Evolutionary conservation across 2,113 vertebrate genomes (phyloP).

Genomic region (Cynocephalus volans): DNA sequence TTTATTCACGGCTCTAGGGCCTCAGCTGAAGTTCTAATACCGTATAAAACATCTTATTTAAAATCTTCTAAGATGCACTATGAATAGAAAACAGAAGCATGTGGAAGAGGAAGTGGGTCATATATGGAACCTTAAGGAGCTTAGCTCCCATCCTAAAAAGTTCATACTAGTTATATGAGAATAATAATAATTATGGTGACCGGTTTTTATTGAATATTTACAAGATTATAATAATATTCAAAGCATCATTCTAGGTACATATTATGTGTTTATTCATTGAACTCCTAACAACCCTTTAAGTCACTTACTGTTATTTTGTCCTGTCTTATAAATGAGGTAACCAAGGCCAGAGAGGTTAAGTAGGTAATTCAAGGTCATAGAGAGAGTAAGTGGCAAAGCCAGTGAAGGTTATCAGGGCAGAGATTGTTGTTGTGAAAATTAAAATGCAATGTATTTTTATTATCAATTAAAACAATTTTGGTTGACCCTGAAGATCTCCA

Average conservation of each 20-base stretch:
- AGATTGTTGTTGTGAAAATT: not conserved
- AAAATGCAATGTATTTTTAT: not conserved
- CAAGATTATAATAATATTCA: not conserved
- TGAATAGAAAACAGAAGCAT: not conserved
- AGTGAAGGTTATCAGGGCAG: not conserved
- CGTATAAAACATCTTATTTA: not conserved
- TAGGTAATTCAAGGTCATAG: not conserved
- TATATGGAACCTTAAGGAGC: not conserved
- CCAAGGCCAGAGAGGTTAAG: too few species aligned
- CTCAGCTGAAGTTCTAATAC: not conserved
- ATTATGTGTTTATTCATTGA: not conserved
- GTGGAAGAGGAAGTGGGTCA: not conserved
- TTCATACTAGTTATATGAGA: not conserved
- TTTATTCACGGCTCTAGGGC: not conserved
- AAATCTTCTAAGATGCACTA: not conserved
- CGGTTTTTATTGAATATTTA: not conserved
- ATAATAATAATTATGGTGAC: not conserved
- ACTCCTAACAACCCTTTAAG: not conserved
- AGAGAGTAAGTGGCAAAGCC: not conserved
- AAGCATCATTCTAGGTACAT: too few species aligned
- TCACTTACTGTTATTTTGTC: not conserved
- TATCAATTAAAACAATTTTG: not conserved
- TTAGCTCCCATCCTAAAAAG: not conserved
- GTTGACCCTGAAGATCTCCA: not conserved
- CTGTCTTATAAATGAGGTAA: not conserved